Evolutionary conservation across 2,888 invertebrate genomes (phyloP), one percentile per base, ranked within the genome.

Genomic region (Agonopterix arenella): DNA sequence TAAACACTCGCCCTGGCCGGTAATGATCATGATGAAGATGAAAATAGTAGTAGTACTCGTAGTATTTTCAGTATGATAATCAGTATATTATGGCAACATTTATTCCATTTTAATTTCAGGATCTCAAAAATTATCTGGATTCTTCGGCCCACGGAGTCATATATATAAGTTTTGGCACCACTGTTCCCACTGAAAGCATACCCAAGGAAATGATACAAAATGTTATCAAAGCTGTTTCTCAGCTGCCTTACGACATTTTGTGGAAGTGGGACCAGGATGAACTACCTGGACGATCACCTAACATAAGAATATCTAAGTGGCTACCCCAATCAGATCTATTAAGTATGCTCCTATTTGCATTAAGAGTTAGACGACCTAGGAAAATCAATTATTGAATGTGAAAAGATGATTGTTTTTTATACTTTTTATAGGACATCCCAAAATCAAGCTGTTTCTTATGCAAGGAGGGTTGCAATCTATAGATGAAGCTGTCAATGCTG

Each of bases 281-380:
- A 57, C 0, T 44, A 49, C 60, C 60, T 1, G 60, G 63, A 9
- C 51, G 60, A 10, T 68, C 83, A 0, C 50, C 61, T 2, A 89
- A 89, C 51, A 75, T 89, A 0, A 78, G 59, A 52, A 60, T 80
- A 36, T 61, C 58, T 5, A 70, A 70, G 50, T 78, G 73, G 73
- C 49, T 74, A 0, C 73, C 73, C 0, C 73, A 79, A 37, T 59
- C 70, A 8, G 68, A 70, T 49, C 47, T 70, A 1, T 49, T 71
- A 7, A 58, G 71, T 70, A 50, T 64, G 64, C 62, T 18, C n/a
- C 40, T 28, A 28, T 28, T 28, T 5, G 5, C 7, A 28, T 28
- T 28, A 28, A 28, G 28, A 7, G 7, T 5, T 5, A 28, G 28
- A 28, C 5, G 28, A 18, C 18, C 2, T n/a, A n/a, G n/a, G n/a